Conservation (phyloP, 2,888 invertebrate genomes). For the Cantharis flavilabris region DNA sequence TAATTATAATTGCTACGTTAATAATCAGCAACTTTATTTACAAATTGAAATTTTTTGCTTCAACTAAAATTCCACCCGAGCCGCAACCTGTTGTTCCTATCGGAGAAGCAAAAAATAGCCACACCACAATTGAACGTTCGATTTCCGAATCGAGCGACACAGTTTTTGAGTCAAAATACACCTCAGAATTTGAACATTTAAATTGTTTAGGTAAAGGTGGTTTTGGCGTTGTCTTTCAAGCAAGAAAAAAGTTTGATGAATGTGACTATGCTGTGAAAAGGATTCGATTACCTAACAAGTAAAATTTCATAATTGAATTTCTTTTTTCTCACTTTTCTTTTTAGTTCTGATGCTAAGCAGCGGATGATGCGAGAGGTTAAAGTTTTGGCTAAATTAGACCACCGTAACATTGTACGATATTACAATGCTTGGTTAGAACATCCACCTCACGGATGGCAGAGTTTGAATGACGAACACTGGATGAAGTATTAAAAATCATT, state of each 20-base stretch:
- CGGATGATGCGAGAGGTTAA: constrained; percentile 93
- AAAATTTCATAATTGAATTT: constrained; percentile 34
- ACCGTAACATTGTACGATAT: constrained; percentile 94
- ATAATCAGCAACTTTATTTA: neutral
- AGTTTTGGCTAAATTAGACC: constrained; percentile 92
- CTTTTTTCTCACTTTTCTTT: neutral
- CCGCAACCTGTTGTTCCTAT: neutral
- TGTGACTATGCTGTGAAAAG: constrained; percentile 94
- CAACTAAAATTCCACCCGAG: neutral
- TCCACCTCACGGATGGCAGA: constrained; percentile 89
- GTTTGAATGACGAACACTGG: constrained; percentile 72
- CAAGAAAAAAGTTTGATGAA: constrained; percentile 91
- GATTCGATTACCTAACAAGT: constrained; percentile 82
- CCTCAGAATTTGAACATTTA: constrained; percentile 82
- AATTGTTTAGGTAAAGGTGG: constrained; percentile 87
- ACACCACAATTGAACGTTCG: neutral
- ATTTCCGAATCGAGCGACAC: constrained; percentile 47
- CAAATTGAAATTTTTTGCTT: neutral
- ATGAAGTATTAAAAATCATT: constrained; percentile 30
- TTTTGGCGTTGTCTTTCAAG: constrained; percentile 96
- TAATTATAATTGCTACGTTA: neutral
- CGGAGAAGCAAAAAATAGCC: neutral
- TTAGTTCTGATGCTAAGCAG: constrained; percentile 78
- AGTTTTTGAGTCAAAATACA: constrained; percentile 68
- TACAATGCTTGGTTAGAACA: constrained; percentile 95